Evolutionary conservation across 2,888 invertebrate species (phyloP).

Genomic region (Orchestes rusci): DNA sequence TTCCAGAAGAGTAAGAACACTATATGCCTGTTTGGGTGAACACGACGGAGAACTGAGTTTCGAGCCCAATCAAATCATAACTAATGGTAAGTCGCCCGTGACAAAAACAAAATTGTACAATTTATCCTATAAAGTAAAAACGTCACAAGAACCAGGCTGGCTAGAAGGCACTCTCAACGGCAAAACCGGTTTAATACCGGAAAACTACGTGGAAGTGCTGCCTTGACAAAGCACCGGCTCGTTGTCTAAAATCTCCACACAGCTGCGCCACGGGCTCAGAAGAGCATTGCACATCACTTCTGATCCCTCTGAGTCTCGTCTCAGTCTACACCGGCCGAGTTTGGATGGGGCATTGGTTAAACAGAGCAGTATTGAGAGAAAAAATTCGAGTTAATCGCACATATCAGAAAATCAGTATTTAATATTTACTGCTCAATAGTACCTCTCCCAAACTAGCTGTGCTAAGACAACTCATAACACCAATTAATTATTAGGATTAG

Average conservation of each 20-base stretch:
- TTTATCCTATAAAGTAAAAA: constrained; percentile 50
- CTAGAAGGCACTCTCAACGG: constrained; percentile 91
- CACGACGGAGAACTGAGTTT: constrained; percentile 96
- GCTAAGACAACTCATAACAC: too few species aligned
- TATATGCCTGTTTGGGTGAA: constrained; percentile 94
- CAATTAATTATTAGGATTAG: too few species aligned
- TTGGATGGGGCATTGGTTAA: constrained; percentile 35
- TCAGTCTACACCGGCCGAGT: constrained; percentile 37
- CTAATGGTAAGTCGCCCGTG: constrained; percentile 65
- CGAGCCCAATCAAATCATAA: constrained; percentile 97
- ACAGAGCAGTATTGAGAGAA: constrained; percentile 36
- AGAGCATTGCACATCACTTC: constrained; percentile 38
- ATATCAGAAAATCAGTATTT: too few species aligned
- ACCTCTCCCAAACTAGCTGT: too few species aligned
- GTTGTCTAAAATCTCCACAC: constrained; percentile 39
- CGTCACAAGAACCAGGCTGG: constrained; percentile 96
- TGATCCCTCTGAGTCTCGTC: constrained; percentile 31
- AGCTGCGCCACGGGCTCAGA: constrained; percentile 38
- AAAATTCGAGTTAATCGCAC: constrained; percentile 36
- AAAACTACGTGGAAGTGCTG: constrained; percentile 90
- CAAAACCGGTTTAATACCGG: constrained; percentile 86
- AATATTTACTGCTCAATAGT: too few species aligned
- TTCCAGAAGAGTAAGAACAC: constrained; percentile 77
- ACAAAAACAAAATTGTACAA: not conserved
- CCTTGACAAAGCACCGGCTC: constrained; percentile 49